Evolutionary conservation across 1,140 invertebrate genomes (phyloP), one percentile per base, ranked within the genome.

Genomic region (Odontomachus brunneus): DNA sequence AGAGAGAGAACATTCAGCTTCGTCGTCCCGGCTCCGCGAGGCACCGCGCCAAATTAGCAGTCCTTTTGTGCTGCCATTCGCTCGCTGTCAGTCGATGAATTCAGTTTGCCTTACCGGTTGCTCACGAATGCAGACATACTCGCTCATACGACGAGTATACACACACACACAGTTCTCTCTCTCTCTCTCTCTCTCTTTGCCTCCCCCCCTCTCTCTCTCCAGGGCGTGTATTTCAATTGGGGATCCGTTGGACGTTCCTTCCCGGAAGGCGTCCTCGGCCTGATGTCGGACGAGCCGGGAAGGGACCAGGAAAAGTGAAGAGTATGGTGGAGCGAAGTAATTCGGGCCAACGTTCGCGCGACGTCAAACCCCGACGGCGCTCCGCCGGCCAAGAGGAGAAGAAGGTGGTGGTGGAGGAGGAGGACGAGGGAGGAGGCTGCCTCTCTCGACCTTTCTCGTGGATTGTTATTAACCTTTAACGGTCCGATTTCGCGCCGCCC

Each of bases 61-160:
- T 74, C 84, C 74, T 71, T 87, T 89, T 89, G 87, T 89, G 82
- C 85, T 85, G 84, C 88, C 88, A 89, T 76, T 89, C 87, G 84
- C 66, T 85, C 66, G 73, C 72, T 89, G 84, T 72, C 87, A 80
- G 87, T 81, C 84, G 82, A 57, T 73, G 67, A 88, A 88, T 88
- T 88, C 87, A 67, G 87, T 84, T 88, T 89, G 84, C 86, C 76
- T 76, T 67, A 63, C 67, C 66, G n/a, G 53, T n/a, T 55, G 53
- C 82, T 17, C 65, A 83, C 53, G 9, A 44, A 44, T 7, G 38
- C 38, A 44, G 38, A 44, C 12, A n/a, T 4, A n/a, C 2, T 44
- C n/a, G 1, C 15, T 22, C 33, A 12, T 53, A 12, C 33, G 33
- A 51, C 60, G 38, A 26, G 22, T 22, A n/a, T 48, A n/a, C n/a